Evolutionary conservation across 2,888 invertebrate species (phyloP).

Genomic region (Diarsia brunnea): DNA sequence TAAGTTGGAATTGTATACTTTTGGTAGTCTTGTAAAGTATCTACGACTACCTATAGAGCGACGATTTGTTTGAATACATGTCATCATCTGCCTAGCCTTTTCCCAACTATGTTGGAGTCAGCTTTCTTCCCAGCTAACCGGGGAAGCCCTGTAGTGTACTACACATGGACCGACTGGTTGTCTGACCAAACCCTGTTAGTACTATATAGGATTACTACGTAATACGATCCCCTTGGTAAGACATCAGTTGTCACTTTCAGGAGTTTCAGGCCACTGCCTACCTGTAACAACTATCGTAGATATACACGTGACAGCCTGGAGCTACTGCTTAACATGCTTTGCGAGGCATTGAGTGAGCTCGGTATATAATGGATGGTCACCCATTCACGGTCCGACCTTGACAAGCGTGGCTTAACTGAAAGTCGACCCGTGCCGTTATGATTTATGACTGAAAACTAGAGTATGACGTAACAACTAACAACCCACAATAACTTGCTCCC

Average conservation of each 20-base stretch:
- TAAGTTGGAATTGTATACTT: constrained; percentile 65
- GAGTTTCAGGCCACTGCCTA: not conserved
- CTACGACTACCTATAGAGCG: not conserved
- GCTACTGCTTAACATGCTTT: not conserved
- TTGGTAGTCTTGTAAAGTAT: too few relatives aligned
- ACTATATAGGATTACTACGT: not conserved
- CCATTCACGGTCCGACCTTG: not conserved
- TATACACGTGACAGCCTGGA: not conserved
- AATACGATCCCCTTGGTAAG: not conserved
- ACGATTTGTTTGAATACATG: not conserved
- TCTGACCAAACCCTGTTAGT: not conserved
- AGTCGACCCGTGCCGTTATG: not conserved
- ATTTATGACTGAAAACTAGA: not conserved
- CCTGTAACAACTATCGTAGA: not conserved
- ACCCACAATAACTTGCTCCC: not conserved
- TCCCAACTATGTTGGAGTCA: not conserved
- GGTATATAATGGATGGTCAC: not conserved
- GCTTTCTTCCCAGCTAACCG: not conserved
- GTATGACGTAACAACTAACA: not conserved
- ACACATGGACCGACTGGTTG: not conserved
- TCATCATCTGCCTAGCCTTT: not conserved
- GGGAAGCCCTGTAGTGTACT: too few relatives aligned
- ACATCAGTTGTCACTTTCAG: not conserved
- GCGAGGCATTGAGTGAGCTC: not conserved
- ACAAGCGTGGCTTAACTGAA: not conserved